Evolutionary conservation across 2,888 invertebrate species (phyloP).

Genomic region (Cryptus viduatorius): DNA sequence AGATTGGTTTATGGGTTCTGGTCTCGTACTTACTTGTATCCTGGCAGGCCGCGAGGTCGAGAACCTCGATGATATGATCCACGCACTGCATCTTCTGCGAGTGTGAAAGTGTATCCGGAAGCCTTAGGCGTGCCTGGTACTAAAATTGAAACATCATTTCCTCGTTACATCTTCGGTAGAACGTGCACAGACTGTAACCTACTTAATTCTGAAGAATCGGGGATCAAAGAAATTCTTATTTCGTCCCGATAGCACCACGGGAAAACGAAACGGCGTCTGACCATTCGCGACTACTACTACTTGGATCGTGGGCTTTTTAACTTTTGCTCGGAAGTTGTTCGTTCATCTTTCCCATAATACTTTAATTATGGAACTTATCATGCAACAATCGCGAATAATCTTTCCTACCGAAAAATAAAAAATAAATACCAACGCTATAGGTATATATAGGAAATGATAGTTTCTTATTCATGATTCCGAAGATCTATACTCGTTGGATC

Average conservation of each 20-base stretch:
- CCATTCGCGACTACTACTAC: conserved; percentile 10
- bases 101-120: conserved; percentile 90
- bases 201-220: conserved; percentile 46
- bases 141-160: conserved; percentile 81
- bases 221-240: conserved; percentile 62
- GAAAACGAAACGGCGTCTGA: conserved; percentile 16
- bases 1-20: conserved; percentile 68
- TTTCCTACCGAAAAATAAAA: neutral
- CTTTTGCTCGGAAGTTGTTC: neutral
- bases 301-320: neutral
- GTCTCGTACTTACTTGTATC: conserved; percentile 88
- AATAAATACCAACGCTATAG: neutral
- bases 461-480: neutral
- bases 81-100: conserved; percentile 92
- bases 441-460: neutral
- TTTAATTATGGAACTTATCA: neutral
- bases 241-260: conserved; percentile 11
- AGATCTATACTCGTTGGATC: neutral
- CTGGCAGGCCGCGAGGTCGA: conserved; percentile 91
- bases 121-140: conserved; percentile 88
- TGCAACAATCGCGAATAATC: neutral
- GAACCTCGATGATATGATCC: conserved; percentile 91
- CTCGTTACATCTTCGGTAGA: conserved; percentile 65
- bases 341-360: neutral
- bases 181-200: conserved; percentile 46